A percentile compares a stretch with the other conserved stretches of the same genome.
Conservation (phyloP, 2,888 invertebrate species). For the Xestia c-nigrum region DNA sequence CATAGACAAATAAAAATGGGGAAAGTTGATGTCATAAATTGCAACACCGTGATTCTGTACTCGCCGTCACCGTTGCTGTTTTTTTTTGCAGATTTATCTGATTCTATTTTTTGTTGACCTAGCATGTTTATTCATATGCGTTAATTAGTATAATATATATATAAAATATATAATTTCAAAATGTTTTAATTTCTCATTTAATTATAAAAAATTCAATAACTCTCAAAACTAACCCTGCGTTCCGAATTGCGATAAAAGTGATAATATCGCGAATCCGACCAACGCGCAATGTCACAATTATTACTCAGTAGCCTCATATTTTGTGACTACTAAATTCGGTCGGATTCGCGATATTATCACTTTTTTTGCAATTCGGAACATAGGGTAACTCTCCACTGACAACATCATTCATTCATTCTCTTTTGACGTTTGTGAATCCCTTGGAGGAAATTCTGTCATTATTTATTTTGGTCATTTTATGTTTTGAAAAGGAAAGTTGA, state of each 20-base stretch:
- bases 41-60: conserved; percentile 29
- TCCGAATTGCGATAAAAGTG: too few relatives aligned
- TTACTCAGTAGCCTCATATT: too few relatives aligned
- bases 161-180: not conserved
- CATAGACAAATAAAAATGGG: conserved; percentile 45
- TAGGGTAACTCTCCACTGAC: not conserved
- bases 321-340: too few relatives aligned
- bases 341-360: too few relatives aligned
- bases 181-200: not conserved
- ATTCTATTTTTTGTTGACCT: not conserved
- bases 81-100: not conserved
- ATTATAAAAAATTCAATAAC: too few relatives aligned
- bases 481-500: conserved; percentile 32
- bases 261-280: too few relatives aligned
- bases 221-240: too few relatives aligned
- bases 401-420: conserved; percentile 33
- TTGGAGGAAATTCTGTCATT: conserved; percentile 25
- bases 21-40: not conserved
- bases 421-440: conserved; percentile 31
- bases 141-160: too few relatives aligned
- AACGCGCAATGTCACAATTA: too few relatives aligned
- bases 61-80: rapidly evolving
- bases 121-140: not conserved
- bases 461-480: conserved; percentile 45
- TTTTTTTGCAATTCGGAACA: too few relatives aligned